Base-by-base conservation (phyloP, 2,113 vertebrate species). In the Lasiurus cinereus region DNA sequence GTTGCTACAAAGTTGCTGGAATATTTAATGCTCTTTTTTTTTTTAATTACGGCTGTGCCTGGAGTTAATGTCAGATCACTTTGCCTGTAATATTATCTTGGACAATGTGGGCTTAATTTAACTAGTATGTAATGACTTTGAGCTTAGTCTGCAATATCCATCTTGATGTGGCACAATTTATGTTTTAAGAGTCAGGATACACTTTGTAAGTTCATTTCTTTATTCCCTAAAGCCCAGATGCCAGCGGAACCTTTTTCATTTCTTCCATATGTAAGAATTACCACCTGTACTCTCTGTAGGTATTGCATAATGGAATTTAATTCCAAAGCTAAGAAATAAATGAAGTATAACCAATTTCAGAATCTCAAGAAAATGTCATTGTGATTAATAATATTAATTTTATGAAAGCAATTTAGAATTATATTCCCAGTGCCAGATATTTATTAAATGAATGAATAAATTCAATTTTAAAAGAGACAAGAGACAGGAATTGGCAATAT, bases 301-400 rank as follows among this genome's bases (percentile, higher is more conserved):
- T 64, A 77, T 64, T 80, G 22, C 24, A 76, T 72, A 82, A 92
- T 52, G 12, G 13, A 90, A 85, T 90, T 95, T 95, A 91, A 95
- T 90, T 88, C 19, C 36, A 78, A 94, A 96, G 15, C 50, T 90
- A 56, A 92, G 69, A 96, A 79, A 78, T 83, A 96, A 95, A 88
- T 88, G n/a, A 88, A 84, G 48, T 70, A 93, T 94, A 90, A 85
- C 74, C 48, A 93, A 94, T 85, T 93, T 85, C 82, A 93, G 22
- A 96, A 88, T 89, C 70, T 85, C 93, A 92, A 88, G 69, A 93
- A 97, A 94, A 97, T 90, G 78, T 74, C 96, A 94, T 96, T 66
- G 92, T 96, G 96, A 96, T 95, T 96, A 97, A 97, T 97, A 96
- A 93, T 90, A 87, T 80, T 96, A 92, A 97, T 96, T 96, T 96